These are phyloP conservation scores for Molothrus aeneus DNA, from an alignment of 2,797 vertebrate species.

Conservation along the genomic window DNA sequence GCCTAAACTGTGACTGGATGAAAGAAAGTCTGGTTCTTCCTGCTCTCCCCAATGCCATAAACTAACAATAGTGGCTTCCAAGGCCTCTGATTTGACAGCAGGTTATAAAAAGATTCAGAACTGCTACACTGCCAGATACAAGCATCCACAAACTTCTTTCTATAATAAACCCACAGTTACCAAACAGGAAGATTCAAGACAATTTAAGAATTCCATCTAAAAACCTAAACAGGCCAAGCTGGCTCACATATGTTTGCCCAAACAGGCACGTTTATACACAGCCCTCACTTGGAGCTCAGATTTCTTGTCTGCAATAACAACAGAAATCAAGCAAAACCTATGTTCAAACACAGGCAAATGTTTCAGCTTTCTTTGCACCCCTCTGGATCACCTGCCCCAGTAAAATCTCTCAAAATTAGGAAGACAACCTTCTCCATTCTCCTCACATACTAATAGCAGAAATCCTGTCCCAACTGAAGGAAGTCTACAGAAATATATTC, in stretches of 20 bases:
- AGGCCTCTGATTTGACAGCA: background rate
- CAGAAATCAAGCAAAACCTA: background rate
- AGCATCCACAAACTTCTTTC: background rate
- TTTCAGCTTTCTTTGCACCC: background rate
- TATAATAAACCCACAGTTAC: background rate
- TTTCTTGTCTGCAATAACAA: background rate
- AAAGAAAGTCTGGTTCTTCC: slow-evolving; percentile 1
- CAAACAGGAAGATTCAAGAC: background rate
- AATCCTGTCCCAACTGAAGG: background rate
- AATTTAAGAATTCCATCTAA: background rate
- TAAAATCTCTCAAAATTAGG: background rate
- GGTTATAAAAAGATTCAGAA: background rate
- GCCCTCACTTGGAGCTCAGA: background rate
- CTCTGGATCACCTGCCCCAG: background rate
- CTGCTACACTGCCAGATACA: background rate
- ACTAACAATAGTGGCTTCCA: background rate
- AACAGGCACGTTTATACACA: background rate
- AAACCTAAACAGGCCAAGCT: background rate
- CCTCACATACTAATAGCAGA: background rate
- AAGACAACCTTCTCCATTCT: background rate
- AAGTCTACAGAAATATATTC: background rate
- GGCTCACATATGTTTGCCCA: background rate
- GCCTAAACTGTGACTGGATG: background rate
- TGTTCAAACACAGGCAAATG: background rate
- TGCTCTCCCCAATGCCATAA: background rate